phyloP scores from a whole-genome alignment of 2,888 invertebrate genomes.

The Nesidiocoris tenuis region DNA sequence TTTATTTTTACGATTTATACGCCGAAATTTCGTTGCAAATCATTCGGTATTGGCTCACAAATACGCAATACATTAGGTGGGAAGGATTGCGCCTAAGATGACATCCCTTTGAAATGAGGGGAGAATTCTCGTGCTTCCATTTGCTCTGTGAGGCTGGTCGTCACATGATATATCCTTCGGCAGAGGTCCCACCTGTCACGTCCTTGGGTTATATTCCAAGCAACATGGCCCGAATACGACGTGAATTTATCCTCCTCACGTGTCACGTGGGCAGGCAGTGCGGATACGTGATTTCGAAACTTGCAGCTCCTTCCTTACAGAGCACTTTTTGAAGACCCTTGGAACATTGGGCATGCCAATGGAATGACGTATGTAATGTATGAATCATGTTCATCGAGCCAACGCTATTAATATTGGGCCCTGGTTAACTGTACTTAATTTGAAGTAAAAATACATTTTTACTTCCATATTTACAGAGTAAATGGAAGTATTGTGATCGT shows the following conservation, averaged over 20 bases:
- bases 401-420: too few relatives aligned
- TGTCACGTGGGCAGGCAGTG: not conserved
- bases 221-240: not conserved
- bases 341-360: too few relatives aligned
- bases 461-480: too few relatives aligned
- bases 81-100: not conserved
- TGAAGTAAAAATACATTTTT: too few relatives aligned
- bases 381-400: too few relatives aligned
- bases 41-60: too few relatives aligned
- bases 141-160: not conserved
- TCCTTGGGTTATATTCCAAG: not conserved
- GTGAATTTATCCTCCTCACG: not conserved
- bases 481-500: too few relatives aligned
- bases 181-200: not conserved
- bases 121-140: not conserved
- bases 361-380: too few relatives aligned
- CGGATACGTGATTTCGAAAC: not conserved
- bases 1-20: too few relatives aligned
- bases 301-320: not conserved
- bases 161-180: not conserved
- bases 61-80: too few relatives aligned
- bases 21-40: too few relatives aligned
- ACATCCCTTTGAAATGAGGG: not conserved
- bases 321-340: not conserved
- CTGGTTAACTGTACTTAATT: too few relatives aligned